Percentiles rank a stretch among this genome's conserved stretches.
Evolutionary conservation across 2,797 vertebrate genomes (phyloP).

Genomic region (Chelonia mydas): DNA sequence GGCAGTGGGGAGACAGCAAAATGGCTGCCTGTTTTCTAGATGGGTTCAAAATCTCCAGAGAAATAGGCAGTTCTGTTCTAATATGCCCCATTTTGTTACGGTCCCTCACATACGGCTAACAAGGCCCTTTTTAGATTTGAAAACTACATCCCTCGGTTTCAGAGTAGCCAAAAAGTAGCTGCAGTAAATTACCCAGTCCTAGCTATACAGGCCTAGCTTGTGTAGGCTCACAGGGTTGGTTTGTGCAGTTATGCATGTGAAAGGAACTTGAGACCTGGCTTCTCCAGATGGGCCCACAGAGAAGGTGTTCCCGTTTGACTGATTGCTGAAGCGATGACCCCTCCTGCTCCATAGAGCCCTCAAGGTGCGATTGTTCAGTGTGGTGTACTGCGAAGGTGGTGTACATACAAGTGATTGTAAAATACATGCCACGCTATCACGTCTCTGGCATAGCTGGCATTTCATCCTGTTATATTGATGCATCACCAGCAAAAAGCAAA

Average conservation of each 20-base stretch:
- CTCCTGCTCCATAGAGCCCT: neutral
- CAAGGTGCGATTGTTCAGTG: neutral
- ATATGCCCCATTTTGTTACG: neutral
- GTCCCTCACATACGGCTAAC: too few species aligned
- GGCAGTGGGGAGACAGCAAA: neutral
- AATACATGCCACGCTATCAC: too few species aligned
- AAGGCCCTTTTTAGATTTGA: neutral
- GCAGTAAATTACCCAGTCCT: neutral
- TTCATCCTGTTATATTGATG: too few species aligned
- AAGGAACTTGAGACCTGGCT: neutral
- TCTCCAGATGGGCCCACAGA: neutral
- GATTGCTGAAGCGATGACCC: neutral
- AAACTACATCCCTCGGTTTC: neutral
- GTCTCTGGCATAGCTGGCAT: too few species aligned
- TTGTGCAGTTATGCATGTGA: neutral
- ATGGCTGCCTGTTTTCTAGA: neutral
- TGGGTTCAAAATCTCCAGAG: neutral
- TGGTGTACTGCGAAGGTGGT: neutral
- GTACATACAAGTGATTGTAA: accelerated
- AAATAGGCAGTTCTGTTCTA: neutral
- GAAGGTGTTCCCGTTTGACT: neutral
- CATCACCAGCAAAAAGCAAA: neutral
- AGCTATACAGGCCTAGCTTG: neutral
- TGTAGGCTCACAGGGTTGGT: too few species aligned
- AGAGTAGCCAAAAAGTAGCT: neutral